Base-by-base conservation (phyloP, 2,797 vertebrate genomes). In the Diplodus puntazzo region DNA sequence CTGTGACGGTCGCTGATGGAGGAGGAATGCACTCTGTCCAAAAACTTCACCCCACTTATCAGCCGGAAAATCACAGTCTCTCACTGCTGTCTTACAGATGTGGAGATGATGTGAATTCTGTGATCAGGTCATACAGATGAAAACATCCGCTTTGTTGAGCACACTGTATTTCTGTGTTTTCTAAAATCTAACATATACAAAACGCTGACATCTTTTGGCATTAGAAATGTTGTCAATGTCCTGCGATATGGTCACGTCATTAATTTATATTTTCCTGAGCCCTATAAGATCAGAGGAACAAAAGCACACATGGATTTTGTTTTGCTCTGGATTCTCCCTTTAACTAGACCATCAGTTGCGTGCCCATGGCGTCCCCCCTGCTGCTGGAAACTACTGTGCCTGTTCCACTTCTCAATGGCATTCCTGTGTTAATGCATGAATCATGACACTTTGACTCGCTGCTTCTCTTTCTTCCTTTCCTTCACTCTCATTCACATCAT, bases 401-500 rank as follows among this genome's bases (percentile, higher is more conserved):
- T 81, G 77, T 87, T 89, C 75, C 69, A 81, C 84, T 78, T 50
- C 85, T 89, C 77, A 72, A 39, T 87, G 82, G 73, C 86, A 88
- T 92, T 90, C 83, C 85, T 85, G 83, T 88, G 91, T 85, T 90
- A 86, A 87, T 82, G 82, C 77, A 88, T 89, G 84, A 92, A 89
- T 91, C 82, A 91, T 85, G 80, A 83, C 88, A 84, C 84, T 76
- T 83, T 77, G 77, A 81, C 81, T 85, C 10, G 50, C 52, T 50
- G 25, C 53, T 34, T 64, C 68, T 78, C 82, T 84, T 81, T 84
- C 79, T 86, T 82, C 81, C 72, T 68, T 48, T 76, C 67, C 48
- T 49, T 74, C 57, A 0, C 43, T 75, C 64, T 83, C 73, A 72
- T 86, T 85, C 81, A 73, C 55, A 20, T 53, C 57, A 0, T 63